Evolutionary conservation across 2,113 vertebrate species (phyloP), one percentile per base, ranked within the genome.

Genomic region (Cygnus buccinator): DNA sequence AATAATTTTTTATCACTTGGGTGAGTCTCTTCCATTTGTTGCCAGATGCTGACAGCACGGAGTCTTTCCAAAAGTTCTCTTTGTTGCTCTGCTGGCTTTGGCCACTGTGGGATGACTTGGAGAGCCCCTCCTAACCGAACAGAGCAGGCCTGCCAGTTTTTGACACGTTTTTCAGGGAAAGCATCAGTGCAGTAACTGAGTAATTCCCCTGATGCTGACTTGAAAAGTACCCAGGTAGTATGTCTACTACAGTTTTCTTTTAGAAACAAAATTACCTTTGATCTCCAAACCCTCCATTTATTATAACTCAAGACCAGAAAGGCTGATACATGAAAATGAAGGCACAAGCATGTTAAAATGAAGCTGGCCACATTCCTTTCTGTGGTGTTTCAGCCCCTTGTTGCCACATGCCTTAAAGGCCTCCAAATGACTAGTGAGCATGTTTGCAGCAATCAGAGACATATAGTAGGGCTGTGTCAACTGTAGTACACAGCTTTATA

Each of bases 251-350:
- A 71, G 72, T 72, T 90, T 77, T 84, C 75, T 91, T 80, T 74
- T 70, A 77, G 39, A 89, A 94, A 93, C 76, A 44, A 93, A 77
- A 93, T 86, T 67, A 74, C 82, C 50, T 94, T 93, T 92, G 68
- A 89, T 93, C 48, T 92, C 72, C 23, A 89, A 94, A 78, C 17
- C 16, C 26, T 78, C 55, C 11, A 48, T 81, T 92, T 93, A 39
- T 86, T 89, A 72, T 78, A 74, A 72, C 52, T 93, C 4, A 2
- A 58, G 62, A 82, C 58, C 66, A 84, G 80, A 93, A 89, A 65
- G 52, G 19, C 16, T 90, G 65, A 75, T 78, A 86, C 48, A 72
- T 65, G 90, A 65, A 90, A 93, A 37, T 10, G 52, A 90, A 96
- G 31, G 15, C 6, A 23, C 14, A 70, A 29, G 19, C 9, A 4